Evolutionary conservation across 1,140 invertebrate species (phyloP).

Genomic region (Delia radicum): DNA sequence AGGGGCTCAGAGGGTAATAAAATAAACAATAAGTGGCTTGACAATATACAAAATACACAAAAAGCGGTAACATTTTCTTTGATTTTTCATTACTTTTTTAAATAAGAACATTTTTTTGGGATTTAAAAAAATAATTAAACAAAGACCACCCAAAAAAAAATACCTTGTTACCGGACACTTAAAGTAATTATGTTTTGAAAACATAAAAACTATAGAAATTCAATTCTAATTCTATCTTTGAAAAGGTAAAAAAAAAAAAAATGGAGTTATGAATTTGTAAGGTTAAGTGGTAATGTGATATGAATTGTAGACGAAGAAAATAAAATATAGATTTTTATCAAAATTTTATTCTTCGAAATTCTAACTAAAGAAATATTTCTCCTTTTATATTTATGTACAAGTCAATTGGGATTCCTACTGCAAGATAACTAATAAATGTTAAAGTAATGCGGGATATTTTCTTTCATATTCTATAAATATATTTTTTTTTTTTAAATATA

Average conservation of each 20-base stretch:
- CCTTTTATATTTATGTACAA: not conserved
- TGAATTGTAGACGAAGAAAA: not conserved
- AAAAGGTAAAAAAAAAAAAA: not conserved
- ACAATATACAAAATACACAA: not conserved
- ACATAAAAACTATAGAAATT: not conserved
- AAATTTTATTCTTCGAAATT: not conserved
- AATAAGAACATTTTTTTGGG: not conserved
- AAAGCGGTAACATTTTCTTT: not conserved
- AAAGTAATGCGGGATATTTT: not conserved
- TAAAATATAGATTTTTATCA: not conserved
- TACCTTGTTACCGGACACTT: not conserved
- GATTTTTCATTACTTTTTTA: not conserved
- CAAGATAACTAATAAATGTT: not conserved
- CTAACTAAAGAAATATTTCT: not conserved
- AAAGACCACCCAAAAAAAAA: not conserved
- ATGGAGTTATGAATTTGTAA: not conserved
- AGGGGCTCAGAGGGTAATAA: slow-evolving; percentile 1
- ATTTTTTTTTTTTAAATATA: no score
- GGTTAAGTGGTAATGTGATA: not conserved
- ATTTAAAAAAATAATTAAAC: no score
- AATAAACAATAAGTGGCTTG: not conserved
- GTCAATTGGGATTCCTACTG: not conserved
- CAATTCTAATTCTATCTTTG: not conserved
- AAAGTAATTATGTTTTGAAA: slow-evolving; percentile 8
- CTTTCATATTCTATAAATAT: not conserved